Base-by-base conservation (phyloP, 2,797 vertebrate genomes). In the Amazona ochrocephala region DNA sequence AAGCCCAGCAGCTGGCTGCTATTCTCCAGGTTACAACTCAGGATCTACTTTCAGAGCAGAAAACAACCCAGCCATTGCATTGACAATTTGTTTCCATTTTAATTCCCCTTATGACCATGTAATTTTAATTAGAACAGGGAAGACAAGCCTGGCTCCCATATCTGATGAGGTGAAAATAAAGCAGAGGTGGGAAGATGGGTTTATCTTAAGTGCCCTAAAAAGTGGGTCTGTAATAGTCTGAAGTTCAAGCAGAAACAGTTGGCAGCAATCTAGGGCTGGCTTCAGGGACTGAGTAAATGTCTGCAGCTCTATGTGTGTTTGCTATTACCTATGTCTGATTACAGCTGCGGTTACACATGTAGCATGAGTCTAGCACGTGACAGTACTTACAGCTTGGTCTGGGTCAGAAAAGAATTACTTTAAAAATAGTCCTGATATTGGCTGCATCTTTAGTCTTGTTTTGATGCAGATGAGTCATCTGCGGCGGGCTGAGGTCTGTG, bases 81-180 rank as follows among this genome's bases (percentile, higher is more conserved):
- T 51, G 39, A 24, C 37, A 65, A 0, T 32, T 64, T 18, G 27
- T 66, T 86, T 30, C 66, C 29, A 18, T 84, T 78, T 81, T 30
- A 34, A 61, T 73, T 53, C 32, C 65, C 73, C 34, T 84, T 27
- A 8, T 4, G 54, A 34, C 60, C 6, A 0, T 13, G 48, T 8
- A 11, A 9, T n/a, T 77, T 53, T 72, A 72, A 77, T 84, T 67
- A 54, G 71, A 70, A 39, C 42, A 68, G 68, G 77, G 62, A 71
- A 67, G 61, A 50, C 8, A 0, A 8, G 48, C 56, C 61, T 44
- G 58, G 45, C 32, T 88, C 83, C n/a, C 3, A 0, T 48, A 5
- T 50, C 27, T 68, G 56, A 60, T 30, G 0, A 0, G 18, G 39
- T n/a, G 78, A 88, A 91, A 95, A 65, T 24, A 64, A 79, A 64